Evolutionary conservation across 2,888 invertebrate species (phyloP).

Genomic region (Agrochola lota): DNA sequence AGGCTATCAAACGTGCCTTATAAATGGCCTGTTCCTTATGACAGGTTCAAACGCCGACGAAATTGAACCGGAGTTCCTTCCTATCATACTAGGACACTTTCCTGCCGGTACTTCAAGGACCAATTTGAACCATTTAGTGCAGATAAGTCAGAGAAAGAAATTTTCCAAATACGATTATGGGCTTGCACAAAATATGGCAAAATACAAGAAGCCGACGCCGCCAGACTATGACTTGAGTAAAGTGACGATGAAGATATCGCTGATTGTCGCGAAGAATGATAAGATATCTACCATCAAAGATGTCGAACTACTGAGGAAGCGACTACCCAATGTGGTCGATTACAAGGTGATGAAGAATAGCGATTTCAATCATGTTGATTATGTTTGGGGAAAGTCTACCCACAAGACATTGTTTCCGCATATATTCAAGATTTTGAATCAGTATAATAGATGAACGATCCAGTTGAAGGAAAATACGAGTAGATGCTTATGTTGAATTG

Average conservation of each 20-base stretch:
- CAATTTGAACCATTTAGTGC: slow-evolving; percentile 73
- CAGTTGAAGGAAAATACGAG: neutral
- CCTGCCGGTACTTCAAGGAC: slow-evolving; percentile 75
- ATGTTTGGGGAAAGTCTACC: slow-evolving; percentile 71
- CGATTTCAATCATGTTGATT: slow-evolving; percentile 74
- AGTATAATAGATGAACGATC: slow-evolving; percentile 54
- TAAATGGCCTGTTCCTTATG: slow-evolving; percentile 58
- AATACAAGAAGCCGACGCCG: slow-evolving; percentile 67
- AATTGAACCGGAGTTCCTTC: slow-evolving; percentile 70
- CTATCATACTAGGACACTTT: slow-evolving; percentile 67
- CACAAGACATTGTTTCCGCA: slow-evolving; percentile 57
- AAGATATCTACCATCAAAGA: slow-evolving; percentile 70
- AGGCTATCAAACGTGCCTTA: slow-evolving; percentile 67
- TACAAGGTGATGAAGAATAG: slow-evolving; percentile 57
- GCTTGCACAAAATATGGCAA: slow-evolving; percentile 60
- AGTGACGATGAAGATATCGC: slow-evolving; percentile 69
- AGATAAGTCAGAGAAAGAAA: slow-evolving; percentile 64
- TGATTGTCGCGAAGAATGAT: slow-evolving; percentile 74
- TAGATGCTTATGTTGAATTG: neutral
- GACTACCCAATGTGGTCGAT: slow-evolving; percentile 70
- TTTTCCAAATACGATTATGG: slow-evolving; percentile 78
- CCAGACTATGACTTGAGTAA: slow-evolving; percentile 74
- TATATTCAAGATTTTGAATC: slow-evolving; percentile 61
- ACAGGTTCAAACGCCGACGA: slow-evolving; percentile 64
- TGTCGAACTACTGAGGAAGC: slow-evolving; percentile 60